phyloP scores from a whole-genome alignment of 2,113 vertebrate species.

The Chunga burmeisteri region DNA sequence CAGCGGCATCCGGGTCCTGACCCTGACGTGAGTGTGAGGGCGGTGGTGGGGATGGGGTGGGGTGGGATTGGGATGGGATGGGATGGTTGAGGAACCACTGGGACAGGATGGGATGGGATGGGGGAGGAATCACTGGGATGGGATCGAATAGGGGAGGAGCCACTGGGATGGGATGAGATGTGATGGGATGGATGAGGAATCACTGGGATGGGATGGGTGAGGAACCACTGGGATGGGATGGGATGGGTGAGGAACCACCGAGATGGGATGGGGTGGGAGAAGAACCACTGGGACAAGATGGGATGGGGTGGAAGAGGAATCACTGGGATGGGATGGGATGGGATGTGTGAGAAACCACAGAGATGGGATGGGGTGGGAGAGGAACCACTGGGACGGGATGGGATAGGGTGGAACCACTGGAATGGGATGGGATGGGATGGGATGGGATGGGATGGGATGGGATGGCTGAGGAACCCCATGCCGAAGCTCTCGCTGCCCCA shows the following conservation, averaged over 20 bases:
- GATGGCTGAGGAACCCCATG: not conserved
- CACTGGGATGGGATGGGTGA: not conserved
- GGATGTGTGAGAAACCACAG: not conserved
- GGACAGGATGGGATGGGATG: too few species aligned
- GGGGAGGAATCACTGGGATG: not conserved
- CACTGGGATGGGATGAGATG: not conserved
- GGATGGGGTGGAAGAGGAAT: too few species aligned
- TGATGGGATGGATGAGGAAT: too few species aligned
- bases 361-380: not conserved
- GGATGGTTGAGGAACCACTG: too few species aligned
- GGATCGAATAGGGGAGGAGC: not conserved
- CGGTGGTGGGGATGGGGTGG: not conserved
- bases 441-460: not conserved
- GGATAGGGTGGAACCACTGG: not conserved
- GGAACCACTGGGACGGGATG: not conserved
- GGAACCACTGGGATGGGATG: not conserved
- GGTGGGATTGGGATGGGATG: too few species aligned
- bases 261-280: not conserved
- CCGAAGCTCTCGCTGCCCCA: not conserved
- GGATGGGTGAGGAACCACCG: too few species aligned
- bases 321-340: not conserved
- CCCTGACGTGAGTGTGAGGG: not conserved
- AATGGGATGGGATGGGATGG: too few species aligned
- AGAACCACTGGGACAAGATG: not conserved
- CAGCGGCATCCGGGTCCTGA: not conserved